Conservation (phyloP, 2,888 invertebrate species). For the Epinotia nisella region DNA sequence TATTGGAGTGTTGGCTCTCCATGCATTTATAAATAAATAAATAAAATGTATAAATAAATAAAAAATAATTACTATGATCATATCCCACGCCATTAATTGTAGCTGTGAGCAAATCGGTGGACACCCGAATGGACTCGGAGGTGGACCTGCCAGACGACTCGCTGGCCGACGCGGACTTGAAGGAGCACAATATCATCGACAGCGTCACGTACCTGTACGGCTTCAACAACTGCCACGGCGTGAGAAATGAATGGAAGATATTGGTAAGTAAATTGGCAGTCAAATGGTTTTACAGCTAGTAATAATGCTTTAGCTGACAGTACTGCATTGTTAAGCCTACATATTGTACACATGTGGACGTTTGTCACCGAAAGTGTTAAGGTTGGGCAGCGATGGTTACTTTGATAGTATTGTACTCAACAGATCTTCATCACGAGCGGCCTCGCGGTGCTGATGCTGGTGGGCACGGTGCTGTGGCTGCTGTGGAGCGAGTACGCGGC, state of each 20-base stretch:
- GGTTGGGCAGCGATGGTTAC: no score
- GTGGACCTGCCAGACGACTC: conserved; percentile 86
- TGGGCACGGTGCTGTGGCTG: conserved; percentile 69
- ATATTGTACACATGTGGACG: no score
- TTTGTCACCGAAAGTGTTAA: no score
- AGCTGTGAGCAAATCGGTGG: conserved; percentile 61
- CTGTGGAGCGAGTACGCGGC: conserved; percentile 73
- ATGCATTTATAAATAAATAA: no score
- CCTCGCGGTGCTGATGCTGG: conserved; percentile 64
- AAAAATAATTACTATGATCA: no score
- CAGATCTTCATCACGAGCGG: conserved; percentile 77
- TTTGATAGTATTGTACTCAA: conserved; percentile 18
- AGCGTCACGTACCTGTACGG: conserved; percentile 90
- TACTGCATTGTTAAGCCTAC: no score
- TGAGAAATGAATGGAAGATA: conserved; percentile 79
- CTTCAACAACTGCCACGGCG: conserved; percentile 79
- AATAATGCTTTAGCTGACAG: no score
- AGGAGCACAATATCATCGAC: conserved; percentile 89
- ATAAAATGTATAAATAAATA: no score
- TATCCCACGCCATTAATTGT: conserved; percentile 24
- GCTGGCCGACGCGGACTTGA: conserved; percentile 86
- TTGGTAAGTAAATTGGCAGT: conserved; percentile 66
- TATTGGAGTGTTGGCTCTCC: no score
- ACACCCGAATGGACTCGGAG: conserved; percentile 75
- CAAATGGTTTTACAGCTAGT: neutral